Evolutionary conservation across 2,113 vertebrate genomes (phyloP), one percentile per base, ranked within the genome.

Genomic region (Pardalotus punctatus): DNA sequence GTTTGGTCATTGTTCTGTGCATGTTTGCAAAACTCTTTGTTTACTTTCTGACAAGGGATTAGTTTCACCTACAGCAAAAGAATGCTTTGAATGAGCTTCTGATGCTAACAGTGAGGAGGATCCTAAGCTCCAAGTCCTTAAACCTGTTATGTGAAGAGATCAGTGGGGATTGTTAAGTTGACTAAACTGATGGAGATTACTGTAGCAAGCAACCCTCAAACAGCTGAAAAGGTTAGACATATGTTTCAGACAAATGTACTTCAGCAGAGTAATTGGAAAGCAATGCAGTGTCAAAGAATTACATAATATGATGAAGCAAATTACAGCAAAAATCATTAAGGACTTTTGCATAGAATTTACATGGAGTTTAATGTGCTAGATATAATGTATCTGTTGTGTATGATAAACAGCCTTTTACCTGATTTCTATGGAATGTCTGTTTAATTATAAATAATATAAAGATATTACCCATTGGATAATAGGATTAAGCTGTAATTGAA

Each of bases 101-200:
- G 57, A 61, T 91, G 42, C 58, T 81, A 85, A 80, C 54, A 70
- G 33, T 62, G 66, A 90, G 64, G 29, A 85, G 42, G 67, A 77
- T 83, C 79, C 81, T 85, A 51, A 96, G 38, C 87, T 80, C 45
- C 38, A 47, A 90, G 43, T 90, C 81, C 73, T 86, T 96, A 96
- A 96, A 93, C 62, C 81, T 81, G 91, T 96, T 94, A 93, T 66
- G 42, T 28, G 71, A 66, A 83, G 71, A 78, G 90, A 91, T 96
- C 94, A 90, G 47, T 82, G 67, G 27, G 35, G 62, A 56, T 80
- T 95, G 86, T 90, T 57, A 91, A 89, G 2, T 76, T 95, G 62
- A 80, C 66, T 91, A 88, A 88, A 93, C 50, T 94, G 81, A 56
- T 90, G 79, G 43, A 84, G 73, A 78, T 93, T 90, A 92, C 31